phyloP scores from a whole-genome alignment of 2,797 vertebrate species.

The Microhierax caerulescens region DNA sequence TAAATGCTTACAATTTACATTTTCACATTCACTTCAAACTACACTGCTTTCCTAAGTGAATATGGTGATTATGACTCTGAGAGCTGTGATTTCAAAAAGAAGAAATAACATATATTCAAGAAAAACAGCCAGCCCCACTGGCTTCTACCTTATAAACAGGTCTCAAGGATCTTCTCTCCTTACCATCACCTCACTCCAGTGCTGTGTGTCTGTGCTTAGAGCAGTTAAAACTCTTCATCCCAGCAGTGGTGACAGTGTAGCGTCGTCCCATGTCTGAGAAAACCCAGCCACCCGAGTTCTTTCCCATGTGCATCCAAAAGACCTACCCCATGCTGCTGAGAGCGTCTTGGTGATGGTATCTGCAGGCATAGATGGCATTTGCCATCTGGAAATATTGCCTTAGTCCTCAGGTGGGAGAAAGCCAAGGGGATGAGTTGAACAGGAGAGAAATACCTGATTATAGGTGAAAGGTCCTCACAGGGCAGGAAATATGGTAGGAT shows the following conservation, averaged over 20 bases:
- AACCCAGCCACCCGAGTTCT: not conserved
- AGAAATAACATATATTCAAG: not conserved
- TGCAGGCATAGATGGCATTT: not conserved
- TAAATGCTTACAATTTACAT: not conserved
- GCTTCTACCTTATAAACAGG: not conserved
- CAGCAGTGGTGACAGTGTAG: not conserved
- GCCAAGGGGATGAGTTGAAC: not conserved
- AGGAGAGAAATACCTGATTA: not conserved
- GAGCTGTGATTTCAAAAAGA: not conserved
- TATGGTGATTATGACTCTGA: not conserved
- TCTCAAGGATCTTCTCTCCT: not conserved
- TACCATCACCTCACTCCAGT: not conserved
- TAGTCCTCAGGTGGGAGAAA: not conserved
- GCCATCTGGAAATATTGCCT: not conserved
- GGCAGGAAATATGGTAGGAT: not conserved
- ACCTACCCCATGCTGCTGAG: not conserved
- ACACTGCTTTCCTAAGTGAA: not conserved
- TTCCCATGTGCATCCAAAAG: not conserved
- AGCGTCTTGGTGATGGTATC: not conserved
- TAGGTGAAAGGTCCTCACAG: not conserved
- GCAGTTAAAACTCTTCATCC: not conserved
- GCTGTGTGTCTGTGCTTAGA: not conserved
- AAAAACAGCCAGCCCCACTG: not conserved
- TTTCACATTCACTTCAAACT: not conserved
- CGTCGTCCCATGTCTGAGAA: not conserved